These are phyloP conservation scores for Aphelocoma californica DNA, from an alignment of 2,797 vertebrate species.

Conservation along the genomic window DNA sequence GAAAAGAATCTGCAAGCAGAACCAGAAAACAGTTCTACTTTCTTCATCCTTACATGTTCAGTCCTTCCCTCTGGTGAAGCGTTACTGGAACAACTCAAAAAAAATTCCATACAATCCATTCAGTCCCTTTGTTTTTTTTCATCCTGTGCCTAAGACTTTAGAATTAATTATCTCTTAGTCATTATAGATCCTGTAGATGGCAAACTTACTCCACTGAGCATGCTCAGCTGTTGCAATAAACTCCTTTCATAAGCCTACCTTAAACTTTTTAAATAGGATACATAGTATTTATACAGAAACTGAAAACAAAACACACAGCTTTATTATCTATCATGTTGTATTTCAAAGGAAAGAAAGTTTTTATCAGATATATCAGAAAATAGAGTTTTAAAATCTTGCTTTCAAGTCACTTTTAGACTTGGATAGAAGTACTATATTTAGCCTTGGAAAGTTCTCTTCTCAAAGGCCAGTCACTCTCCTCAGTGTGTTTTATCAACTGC, in stretches of 20 bases:
- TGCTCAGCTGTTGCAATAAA: not conserved
- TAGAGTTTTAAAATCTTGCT: not conserved
- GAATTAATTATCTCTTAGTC: not conserved
- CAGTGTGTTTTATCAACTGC: not conserved
- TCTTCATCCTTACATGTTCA: not conserved
- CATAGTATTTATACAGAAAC: not conserved
- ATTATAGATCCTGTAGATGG: not conserved
- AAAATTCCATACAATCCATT: not conserved
- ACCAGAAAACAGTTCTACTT: not conserved
- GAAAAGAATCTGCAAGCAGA: not conserved
- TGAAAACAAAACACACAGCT: not conserved
- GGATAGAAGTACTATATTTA: not conserved
- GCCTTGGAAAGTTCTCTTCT: not conserved
- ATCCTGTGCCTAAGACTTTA: not conserved
- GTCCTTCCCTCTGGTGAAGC: not conserved
- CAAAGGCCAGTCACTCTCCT: not conserved
- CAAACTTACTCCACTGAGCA: not conserved
- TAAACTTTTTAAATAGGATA: not conserved
- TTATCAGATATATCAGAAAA: not conserved
- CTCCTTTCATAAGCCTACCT: not conserved
- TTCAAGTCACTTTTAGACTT: not conserved
- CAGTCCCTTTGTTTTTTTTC: not conserved
- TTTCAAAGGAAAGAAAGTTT: not conserved
- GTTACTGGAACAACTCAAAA: not conserved
- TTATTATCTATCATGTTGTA: not conserved